phyloP scores from a whole-genome alignment of 2,797 vertebrate genomes.

The Enoplosus armatus region DNA sequence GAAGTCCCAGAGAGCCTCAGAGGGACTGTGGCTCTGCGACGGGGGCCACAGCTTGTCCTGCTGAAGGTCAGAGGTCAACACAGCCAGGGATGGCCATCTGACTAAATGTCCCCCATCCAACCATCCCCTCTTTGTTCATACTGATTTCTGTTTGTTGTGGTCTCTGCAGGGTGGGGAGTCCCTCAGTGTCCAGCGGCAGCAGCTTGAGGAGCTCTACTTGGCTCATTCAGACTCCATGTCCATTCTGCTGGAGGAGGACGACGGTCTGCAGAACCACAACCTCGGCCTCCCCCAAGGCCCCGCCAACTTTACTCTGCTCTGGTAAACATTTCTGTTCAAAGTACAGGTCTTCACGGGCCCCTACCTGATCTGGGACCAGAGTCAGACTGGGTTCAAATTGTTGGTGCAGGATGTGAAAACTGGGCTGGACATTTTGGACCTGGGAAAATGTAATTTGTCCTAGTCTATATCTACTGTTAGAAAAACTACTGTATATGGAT shows the following conservation, averaged over 20 bases:
- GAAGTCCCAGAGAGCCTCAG: constrained; percentile 78
- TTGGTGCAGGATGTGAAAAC: neutral
- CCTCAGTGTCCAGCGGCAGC: constrained; percentile 80
- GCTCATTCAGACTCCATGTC: constrained; percentile 81
- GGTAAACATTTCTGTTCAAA: constrained; percentile 60
- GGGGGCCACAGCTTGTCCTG: constrained; percentile 88
- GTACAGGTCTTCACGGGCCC: no score
- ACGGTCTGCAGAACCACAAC: constrained; percentile 56
- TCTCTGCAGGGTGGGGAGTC: constrained; percentile 79
- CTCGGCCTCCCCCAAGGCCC: constrained; percentile 78
- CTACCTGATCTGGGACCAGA: neutral
- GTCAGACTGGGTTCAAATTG: neutral
- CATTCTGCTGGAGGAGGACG: constrained; percentile 77
- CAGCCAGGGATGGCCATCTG: no score
- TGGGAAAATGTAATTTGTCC: neutral
- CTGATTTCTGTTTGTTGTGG: neutral
- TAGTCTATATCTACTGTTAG: neutral
- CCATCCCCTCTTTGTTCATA: neutral
- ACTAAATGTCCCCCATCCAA: neutral
- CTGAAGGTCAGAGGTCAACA: constrained; percentile 87
- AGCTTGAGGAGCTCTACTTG: constrained; percentile 84
- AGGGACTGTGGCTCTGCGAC: constrained; percentile 75
- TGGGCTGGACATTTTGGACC: neutral
- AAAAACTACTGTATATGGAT: no score
- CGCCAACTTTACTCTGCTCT: constrained; percentile 87